These are phyloP conservation scores for Drosophila setosimentum DNA, from an alignment of 2,888 invertebrate genomes.

Conservation along the genomic window DNA sequence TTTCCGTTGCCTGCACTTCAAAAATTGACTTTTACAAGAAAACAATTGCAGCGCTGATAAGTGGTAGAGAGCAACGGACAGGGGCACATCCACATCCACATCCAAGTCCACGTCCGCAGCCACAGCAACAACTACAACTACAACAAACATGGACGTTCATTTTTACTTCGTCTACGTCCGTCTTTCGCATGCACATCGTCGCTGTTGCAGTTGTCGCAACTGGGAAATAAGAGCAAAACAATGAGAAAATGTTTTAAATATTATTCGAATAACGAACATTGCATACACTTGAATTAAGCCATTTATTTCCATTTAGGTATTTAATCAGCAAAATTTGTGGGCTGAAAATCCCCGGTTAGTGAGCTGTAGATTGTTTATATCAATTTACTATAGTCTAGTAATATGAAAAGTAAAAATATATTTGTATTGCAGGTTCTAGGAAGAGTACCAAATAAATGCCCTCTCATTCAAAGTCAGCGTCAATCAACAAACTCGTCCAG, in stretches of 20 bases:
- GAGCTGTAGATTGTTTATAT: background rate
- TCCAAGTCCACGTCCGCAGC: constrained; percentile 23
- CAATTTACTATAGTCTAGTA: background rate
- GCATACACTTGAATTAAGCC: background rate
- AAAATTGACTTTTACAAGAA: constrained; percentile 80
- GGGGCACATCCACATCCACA: constrained; percentile 52
- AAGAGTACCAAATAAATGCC: background rate
- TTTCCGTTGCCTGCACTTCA: constrained; percentile 68
- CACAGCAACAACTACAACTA: background rate
- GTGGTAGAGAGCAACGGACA: constrained; percentile 66
- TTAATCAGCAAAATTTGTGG: background rate
- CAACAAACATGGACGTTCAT: background rate
- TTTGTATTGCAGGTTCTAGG: background rate
- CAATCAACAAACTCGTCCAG: background rate
- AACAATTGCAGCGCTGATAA: constrained; percentile 77
- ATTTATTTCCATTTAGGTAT: background rate
- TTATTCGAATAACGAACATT: constrained; percentile 3
- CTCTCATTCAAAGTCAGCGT: background rate
- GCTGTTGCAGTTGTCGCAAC: constrained; percentile 50
- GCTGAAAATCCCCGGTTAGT: fast-evolving
- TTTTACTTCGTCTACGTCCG: constrained; percentile 5
- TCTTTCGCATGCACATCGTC: constrained; percentile 35
- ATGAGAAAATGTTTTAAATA: background rate
- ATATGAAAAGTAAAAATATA: background rate
- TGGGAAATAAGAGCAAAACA: constrained; percentile 46